Evolutionary conservation across 2,797 vertebrate genomes (phyloP).

Genomic region (Alauda arvensis): DNA sequence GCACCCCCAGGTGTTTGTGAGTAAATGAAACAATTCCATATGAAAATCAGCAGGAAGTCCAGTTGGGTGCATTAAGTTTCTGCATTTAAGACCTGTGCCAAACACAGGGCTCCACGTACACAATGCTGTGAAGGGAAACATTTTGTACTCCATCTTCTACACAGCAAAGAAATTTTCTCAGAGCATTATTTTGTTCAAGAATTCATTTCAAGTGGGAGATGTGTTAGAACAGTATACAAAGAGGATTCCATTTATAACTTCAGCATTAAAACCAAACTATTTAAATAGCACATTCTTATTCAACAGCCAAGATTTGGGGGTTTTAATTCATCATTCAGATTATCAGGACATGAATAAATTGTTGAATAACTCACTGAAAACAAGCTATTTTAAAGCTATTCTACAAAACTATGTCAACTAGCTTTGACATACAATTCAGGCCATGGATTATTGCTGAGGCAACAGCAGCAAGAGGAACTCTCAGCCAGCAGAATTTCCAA

Average conservation of each 20-base stretch:
- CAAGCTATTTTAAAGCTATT: background rate
- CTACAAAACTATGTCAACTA: background rate
- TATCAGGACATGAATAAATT: background rate
- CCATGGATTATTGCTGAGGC: background rate
- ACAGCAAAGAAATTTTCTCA: background rate
- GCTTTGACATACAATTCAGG: background rate
- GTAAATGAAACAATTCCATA: background rate
- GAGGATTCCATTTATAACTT: background rate
- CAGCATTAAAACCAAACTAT: background rate
- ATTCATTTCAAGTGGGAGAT: background rate
- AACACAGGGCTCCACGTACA: background rate
- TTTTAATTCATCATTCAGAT: background rate
- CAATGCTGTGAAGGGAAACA: background rate
- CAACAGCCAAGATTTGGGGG: background rate
- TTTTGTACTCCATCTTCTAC: background rate
- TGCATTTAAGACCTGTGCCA: background rate
- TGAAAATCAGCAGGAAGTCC: background rate
- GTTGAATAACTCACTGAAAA: background rate
- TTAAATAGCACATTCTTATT: background rate
- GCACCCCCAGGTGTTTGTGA: background rate
- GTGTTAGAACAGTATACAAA: background rate
- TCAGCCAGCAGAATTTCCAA: background rate
- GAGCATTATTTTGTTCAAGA: background rate
- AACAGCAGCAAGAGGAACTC: background rate
- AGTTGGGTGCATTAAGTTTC: background rate